Conservation (phyloP, 2,797 vertebrate species). For the Argya squamiceps region DNA sequence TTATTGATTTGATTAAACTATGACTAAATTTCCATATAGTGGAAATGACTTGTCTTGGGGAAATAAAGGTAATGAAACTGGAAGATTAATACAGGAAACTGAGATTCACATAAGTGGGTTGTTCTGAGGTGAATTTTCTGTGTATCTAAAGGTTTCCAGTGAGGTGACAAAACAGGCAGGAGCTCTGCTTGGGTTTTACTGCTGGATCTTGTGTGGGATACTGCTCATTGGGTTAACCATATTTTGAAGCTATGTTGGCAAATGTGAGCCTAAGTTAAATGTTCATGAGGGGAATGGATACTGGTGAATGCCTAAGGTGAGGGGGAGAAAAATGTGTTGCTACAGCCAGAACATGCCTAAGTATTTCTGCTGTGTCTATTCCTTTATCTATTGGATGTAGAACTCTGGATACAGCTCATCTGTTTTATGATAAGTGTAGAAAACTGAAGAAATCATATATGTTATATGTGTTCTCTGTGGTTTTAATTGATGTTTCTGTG, state of each 20-base stretch:
- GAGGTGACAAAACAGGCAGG: neutral
- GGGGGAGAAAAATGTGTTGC: neutral
- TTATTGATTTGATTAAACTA: neutral
- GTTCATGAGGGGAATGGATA: neutral
- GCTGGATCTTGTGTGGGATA: no score
- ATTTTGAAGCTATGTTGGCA: neutral
- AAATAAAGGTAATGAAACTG: neutral
- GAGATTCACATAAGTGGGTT: neutral
- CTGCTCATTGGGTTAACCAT: accelerated
- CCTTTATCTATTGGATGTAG: neutral
- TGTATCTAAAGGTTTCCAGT: neutral
- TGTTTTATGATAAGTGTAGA: neutral
- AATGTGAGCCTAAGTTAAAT: neutral
- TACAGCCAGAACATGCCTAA: neutral
- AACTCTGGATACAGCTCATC: neutral
- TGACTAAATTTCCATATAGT: neutral
- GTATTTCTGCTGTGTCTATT: neutral
- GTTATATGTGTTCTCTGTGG: neutral
- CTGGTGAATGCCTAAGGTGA: neutral
- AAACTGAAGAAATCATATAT: neutral
- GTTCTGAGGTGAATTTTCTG: neutral
- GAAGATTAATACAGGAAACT: neutral
- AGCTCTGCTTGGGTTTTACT: neutral
- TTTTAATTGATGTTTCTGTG: neutral
- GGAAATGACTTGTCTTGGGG: neutral